Evolutionary conservation across 2,797 vertebrate genomes (phyloP).

Genomic region (Anguilla marmorata): DNA sequence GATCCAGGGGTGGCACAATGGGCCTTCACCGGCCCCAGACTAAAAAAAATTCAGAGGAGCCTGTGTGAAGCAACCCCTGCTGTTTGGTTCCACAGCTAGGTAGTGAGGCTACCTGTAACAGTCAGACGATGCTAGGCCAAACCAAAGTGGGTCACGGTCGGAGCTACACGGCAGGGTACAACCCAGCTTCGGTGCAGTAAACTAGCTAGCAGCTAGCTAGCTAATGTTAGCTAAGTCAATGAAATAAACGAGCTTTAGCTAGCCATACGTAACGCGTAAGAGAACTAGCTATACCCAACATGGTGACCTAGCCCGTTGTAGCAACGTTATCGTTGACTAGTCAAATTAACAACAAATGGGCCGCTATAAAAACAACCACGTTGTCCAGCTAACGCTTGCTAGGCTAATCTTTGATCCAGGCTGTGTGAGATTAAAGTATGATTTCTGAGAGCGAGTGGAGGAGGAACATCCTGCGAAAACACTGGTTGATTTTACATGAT

Average conservation of each 20-base stretch:
- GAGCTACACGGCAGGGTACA: slow-evolving; percentile 13
- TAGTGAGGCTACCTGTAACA: not conserved
- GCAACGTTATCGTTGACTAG: no score
- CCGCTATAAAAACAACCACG: not conserved
- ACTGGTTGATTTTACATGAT: not conserved
- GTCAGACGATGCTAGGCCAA: not conserved
- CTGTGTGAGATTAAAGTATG: not conserved
- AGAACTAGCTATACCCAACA: not conserved
- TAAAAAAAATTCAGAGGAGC: not conserved
- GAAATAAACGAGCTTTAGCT: not conserved
- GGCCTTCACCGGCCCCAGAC: slow-evolving; percentile 9
- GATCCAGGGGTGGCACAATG: not conserved
- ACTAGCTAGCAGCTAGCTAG: not conserved
- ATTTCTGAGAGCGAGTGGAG: not conserved
- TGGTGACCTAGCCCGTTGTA: not conserved
- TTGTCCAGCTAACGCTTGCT: not conserved
- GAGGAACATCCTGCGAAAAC: not conserved
- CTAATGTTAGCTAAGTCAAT: not conserved
- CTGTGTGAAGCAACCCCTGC: not conserved
- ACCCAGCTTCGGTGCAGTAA: slow-evolving; percentile 15
- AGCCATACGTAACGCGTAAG: not conserved
- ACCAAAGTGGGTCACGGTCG: slow-evolving; percentile 16
- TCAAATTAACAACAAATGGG: not conserved
- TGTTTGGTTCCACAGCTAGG: not conserved
- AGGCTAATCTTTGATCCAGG: slow-evolving; percentile 6